Evolutionary conservation across 2,797 vertebrate species (phyloP), one percentile per base, ranked within the genome.

Genomic region (Malacoraja senta): DNA sequence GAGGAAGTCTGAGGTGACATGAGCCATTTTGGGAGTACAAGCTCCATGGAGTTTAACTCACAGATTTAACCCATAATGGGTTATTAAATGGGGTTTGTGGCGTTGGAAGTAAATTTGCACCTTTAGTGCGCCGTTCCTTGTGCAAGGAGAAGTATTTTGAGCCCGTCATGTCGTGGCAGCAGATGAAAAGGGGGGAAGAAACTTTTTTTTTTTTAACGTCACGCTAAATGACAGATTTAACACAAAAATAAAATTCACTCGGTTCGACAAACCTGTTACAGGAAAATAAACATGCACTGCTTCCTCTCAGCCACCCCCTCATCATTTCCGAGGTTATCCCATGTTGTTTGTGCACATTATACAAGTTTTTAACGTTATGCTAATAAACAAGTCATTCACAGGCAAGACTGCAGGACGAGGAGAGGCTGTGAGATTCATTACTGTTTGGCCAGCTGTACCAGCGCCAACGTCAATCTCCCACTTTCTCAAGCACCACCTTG

Each of bases 391-490:
- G 38, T n/a, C 68, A 92, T 29, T 92, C 90, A 58, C 17, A 68
- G 19, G 3, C 44, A 53, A 92, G 35, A 29, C 72, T 91, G 44
- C 90, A 38, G 65, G 38, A 44, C 72, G 71, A 35, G 53, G 90
- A 76, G 58, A 92, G 72, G 63, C 71, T 92, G 71, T 44, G 90
- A 92, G 29, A 92, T 71, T 92, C 90, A 72, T 92, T 92, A 92
- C 38, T 72, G 35, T 53, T 76, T 92, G 68, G 35, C 38, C 90
- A 92, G 90, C 90, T 92, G 90, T 92, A 92, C 90, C 44, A 53
- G 38, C 35, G 76, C 53, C 71, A 92, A 13, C 58, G 71, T 92
- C 90, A 92, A 76, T 76, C 71, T 53, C 44, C 68, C 71, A 92
- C 90, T 38, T 92, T 92, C 38, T 74, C 90, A 74, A 74, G 63